phyloP scores from a whole-genome alignment of 2,888 invertebrate species.

The Idaea aversata region DNA sequence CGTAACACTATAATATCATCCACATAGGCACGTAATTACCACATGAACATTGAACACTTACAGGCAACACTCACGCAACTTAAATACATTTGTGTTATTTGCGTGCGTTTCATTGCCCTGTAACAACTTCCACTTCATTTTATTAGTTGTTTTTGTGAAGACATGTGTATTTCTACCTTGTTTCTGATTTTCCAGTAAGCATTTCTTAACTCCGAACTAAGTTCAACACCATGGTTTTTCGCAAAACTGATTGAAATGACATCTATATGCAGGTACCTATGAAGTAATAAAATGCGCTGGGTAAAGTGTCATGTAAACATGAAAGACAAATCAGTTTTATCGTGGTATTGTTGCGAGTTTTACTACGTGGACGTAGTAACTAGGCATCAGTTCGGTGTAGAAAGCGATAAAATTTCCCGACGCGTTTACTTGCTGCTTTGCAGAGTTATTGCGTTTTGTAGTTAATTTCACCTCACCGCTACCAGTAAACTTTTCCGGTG shows the following conservation, averaged over 20 bases:
- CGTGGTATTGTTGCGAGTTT: slow-evolving; percentile 32
- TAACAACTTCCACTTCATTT: not conserved
- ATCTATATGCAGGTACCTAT: not conserved
- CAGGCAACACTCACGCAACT: not conserved
- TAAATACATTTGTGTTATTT: not conserved
- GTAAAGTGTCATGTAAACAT: slow-evolving; percentile 3
- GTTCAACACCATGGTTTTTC: not conserved
- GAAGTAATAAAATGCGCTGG: not conserved
- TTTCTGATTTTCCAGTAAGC: not conserved
- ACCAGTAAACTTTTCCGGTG: slow-evolving; percentile 45
- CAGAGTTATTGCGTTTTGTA: slow-evolving; percentile 52
- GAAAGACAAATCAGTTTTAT: slow-evolving; percentile 16
- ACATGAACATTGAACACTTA: not conserved
- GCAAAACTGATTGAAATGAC: not conserved
- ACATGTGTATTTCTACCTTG: not conserved
- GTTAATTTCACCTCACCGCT: slow-evolving; percentile 47
- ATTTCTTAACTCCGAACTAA: not conserved
- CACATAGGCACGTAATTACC: slow-evolving; percentile 5
- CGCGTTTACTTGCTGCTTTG: slow-evolving; percentile 39
- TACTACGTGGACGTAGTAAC: slow-evolving; percentile 44
- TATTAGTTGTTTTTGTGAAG: not conserved
- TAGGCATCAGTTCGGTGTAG: slow-evolving; percentile 45
- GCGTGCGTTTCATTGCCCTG: not conserved
- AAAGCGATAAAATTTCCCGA: slow-evolving; percentile 59
- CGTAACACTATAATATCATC: slow-evolving; percentile 13